phyloP scores from a whole-genome alignment of 2,113 vertebrate genomes.

The Larimichthys polyactis region DNA sequence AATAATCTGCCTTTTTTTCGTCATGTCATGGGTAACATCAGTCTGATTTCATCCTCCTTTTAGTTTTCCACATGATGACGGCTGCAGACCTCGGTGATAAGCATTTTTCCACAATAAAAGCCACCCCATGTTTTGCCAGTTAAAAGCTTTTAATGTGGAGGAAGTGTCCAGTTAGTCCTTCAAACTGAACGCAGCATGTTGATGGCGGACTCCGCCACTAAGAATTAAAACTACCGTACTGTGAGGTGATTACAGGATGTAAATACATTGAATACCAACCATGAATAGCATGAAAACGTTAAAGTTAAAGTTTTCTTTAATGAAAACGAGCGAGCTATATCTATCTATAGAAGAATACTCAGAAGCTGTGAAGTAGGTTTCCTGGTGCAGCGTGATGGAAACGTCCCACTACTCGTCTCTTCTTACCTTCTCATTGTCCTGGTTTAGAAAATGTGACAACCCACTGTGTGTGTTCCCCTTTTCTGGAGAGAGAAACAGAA shows the following conservation, averaged over 20 bases:
- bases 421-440: conserved; percentile 73
- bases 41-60: not conserved
- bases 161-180: too few species aligned
- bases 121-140: not conserved
- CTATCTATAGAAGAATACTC: not conserved
- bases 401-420: conserved; percentile 31
- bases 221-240: not conserved
- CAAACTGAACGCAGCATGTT: not conserved
- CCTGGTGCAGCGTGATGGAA: not conserved
- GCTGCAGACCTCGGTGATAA: too few species aligned
- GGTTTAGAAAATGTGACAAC: conserved; percentile 78
- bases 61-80: too few species aligned
- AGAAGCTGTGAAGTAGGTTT: not conserved
- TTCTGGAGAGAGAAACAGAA: conserved; percentile 37
- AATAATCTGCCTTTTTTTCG: not conserved
- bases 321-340: not conserved
- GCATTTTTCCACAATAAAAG: not conserved
- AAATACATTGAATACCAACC: not conserved
- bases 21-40: not conserved
- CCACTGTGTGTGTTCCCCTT: conserved; percentile 68
- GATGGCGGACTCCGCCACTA: not conserved
- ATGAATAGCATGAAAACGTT: not conserved
- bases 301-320: not conserved
- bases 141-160: not conserved
- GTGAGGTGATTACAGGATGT: not conserved